Evolutionary conservation across 2,797 vertebrate species (phyloP), one percentile per base, ranked within the genome.

Genomic region (Furcifer pardalis): DNA sequence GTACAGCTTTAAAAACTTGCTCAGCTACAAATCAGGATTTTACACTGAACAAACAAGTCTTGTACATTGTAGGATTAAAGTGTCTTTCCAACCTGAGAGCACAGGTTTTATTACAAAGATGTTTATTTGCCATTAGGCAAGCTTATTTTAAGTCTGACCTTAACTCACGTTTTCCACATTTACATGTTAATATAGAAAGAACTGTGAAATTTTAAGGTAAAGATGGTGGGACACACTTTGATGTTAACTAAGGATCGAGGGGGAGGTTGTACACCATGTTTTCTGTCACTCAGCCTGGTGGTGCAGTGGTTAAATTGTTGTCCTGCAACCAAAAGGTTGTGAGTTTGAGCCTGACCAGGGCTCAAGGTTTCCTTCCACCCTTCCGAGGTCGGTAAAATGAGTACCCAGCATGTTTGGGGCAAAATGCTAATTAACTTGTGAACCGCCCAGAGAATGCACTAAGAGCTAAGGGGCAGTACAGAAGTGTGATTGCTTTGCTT

Each of bases 1-100:
- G 74, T 79, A 71, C 81, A 87, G 89, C 65, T 91, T 93, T 92
- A 88, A 88, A 87, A 88, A 87, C 44, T 79, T 0, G 8, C 30
- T 74, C 1, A 2, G 59, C 66, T 86, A 83, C 65, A 81, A 92
- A 90, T 89, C 85, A 66, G 52, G 81, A 83, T 81, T 89, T 85
- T 88, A 76, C 74, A 88, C 35, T 71, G 66, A 82, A 90, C 72
- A 81, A 87, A 71, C 73, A 80, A 82, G 0, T 30, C 21, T 25
- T 75, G 19, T 1, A 66, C 1, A 6, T 56, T 86, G 74, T 80
- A 86, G 85, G 78, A 87, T 83, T 79, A 86, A 56, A 90, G 60
- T n/a, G 42, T 30, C 40, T 81, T 15, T 72, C 63, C 32, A 69
- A 46, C 73, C 81, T n/a, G 68, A 12, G 30, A 0, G 0, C 78